phyloP scores from a whole-genome alignment of 30 jellyfish, hydroid and myxozoan genomes.

The Nemopilema nomurai region DNA sequence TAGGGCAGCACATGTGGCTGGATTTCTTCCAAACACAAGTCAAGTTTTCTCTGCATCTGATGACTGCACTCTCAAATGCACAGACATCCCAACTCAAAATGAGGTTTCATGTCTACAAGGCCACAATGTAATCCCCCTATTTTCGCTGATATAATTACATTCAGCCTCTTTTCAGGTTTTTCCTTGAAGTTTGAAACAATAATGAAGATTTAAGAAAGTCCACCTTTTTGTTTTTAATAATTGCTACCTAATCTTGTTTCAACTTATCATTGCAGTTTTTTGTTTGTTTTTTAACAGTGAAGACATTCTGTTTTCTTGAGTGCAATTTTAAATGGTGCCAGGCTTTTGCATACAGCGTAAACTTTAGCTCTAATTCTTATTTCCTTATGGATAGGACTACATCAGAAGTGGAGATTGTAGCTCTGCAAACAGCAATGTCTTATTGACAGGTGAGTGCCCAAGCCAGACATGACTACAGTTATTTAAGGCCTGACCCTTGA shows the following conservation, averaged over 20 bases:
- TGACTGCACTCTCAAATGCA: slow-evolving; percentile 79
- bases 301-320: too few relatives aligned
- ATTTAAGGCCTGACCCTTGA: too few relatives aligned
- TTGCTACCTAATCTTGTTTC: neutral
- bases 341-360: too few relatives aligned
- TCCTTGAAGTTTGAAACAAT: too few relatives aligned
- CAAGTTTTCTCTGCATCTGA: slow-evolving; percentile 89
- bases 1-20: slow-evolving; percentile 92
- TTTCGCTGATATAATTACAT: neutral
- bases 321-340: too few relatives aligned
- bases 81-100: slow-evolving; percentile 92
- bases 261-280: neutral
- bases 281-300: neutral
- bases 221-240: neutral
- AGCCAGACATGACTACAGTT: too few relatives aligned
- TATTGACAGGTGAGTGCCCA: slow-evolving; percentile 68
- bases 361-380: too few relatives aligned
- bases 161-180: neutral
- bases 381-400: slow-evolving; percentile 92
- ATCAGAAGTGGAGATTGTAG: slow-evolving; percentile 73
- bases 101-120: slow-evolving; percentile 70
- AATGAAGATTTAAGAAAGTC: too few relatives aligned
- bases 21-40: slow-evolving; percentile 66
- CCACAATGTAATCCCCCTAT: slow-evolving; percentile 61
- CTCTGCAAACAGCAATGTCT: slow-evolving; percentile 36